Conservation (phyloP, 2,113 vertebrate genomes). For the Panthera leo region DNA sequence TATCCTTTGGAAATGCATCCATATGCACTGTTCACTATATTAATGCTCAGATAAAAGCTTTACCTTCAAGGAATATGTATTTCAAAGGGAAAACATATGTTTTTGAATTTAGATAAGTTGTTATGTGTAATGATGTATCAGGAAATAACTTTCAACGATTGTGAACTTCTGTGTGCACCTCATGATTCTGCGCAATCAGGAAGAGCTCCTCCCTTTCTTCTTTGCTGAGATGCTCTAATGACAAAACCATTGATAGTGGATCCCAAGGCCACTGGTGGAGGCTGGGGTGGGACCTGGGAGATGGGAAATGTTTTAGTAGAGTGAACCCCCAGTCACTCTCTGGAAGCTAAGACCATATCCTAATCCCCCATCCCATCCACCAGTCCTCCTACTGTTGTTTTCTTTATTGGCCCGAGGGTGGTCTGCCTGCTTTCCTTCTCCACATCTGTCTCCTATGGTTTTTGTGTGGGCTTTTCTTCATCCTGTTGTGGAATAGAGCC, state of each 20-base stretch:
- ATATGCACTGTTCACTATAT: not conserved
- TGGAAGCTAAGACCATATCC: not conserved
- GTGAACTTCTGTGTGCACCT: not conserved
- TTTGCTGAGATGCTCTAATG: not conserved
- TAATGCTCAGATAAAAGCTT: slow-evolving; percentile 35
- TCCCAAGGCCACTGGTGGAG: not conserved
- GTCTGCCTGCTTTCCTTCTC: not conserved
- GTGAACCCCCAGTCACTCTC: not conserved
- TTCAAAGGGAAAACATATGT: not conserved
- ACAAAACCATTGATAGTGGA: not conserved
- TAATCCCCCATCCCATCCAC: not conserved
- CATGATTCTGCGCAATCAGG: not conserved
- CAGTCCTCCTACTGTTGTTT: not conserved
- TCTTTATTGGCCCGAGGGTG: not conserved
- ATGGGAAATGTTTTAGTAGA: not conserved
- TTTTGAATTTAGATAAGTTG: slow-evolving; percentile 1
- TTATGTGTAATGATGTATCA: not conserved
- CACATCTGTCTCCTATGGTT: not conserved
- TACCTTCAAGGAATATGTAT: not conserved
- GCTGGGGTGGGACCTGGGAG: too few relatives aligned
- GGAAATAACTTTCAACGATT: not conserved
- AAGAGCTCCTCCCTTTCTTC: not conserved
- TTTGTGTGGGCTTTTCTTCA: not conserved
- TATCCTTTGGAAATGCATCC: not conserved
- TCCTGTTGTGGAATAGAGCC: not conserved